A percentile compares a stretch with the other conserved stretches of the same genome.
Evolutionary conservation across 2,888 invertebrate genomes (phyloP).

Genomic region (Patella caerulea): DNA sequence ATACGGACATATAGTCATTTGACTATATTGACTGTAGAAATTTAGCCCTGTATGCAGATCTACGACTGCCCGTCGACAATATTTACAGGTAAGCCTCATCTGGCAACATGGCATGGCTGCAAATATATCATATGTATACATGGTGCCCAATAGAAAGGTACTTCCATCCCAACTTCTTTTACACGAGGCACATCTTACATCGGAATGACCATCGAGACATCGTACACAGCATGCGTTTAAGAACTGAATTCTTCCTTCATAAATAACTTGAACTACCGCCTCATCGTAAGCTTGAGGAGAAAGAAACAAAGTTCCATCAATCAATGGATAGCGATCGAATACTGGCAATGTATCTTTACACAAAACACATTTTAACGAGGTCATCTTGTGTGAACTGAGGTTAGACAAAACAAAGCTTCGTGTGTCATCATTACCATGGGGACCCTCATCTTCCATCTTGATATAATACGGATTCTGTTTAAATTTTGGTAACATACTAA

Average conservation of each 20-base stretch:
- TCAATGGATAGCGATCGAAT: constrained; percentile 96
- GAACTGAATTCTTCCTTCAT: constrained; percentile 89
- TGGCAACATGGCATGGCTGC: constrained; percentile 97
- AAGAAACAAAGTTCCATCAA: constrained; percentile 98
- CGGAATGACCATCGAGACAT: constrained; percentile 82
- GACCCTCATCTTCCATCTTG: constrained; percentile 99
- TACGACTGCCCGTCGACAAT: constrained; percentile 89
- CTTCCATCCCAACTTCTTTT: constrained; percentile 79
- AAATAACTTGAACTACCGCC: constrained; percentile 53
- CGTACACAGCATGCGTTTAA: constrained; percentile 94
- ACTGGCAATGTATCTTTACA: constrained; percentile 90
- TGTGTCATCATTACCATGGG: constrained; percentile 98
- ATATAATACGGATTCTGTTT: constrained; percentile 99
- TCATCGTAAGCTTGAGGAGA: constrained; percentile 93
- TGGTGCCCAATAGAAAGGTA: constrained; percentile 93
- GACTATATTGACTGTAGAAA: constrained; percentile 91
- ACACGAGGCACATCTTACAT: constrained; percentile 70
- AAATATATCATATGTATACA: constrained; percentile 98
- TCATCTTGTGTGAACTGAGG: constrained; percentile 90
- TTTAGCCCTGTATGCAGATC: constrained; percentile 87
- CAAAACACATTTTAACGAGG: constrained; percentile 85
- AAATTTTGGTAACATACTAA: constrained; percentile 83
- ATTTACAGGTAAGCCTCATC: constrained; percentile 93
- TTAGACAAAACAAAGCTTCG: constrained; percentile 95
- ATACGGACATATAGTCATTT: constrained; percentile 90